Evolutionary conservation across 2,888 invertebrate genomes (phyloP).

Genomic region (Exocentrus adspersus): DNA sequence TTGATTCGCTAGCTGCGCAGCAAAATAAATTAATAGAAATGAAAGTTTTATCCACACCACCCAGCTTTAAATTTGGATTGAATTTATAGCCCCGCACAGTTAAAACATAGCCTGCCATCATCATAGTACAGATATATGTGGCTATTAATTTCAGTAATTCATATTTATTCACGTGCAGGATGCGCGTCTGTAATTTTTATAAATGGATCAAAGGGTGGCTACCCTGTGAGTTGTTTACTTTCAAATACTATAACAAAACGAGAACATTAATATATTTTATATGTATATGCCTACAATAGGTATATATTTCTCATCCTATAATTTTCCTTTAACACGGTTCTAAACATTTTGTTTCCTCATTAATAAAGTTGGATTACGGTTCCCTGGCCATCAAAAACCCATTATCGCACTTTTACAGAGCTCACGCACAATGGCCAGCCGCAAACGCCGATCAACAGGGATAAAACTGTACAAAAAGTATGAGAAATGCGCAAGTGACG

Average conservation of each 20-base stretch:
- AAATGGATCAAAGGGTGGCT: constrained; percentile 4
- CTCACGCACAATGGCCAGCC: constrained; percentile 12
- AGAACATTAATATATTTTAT: no score
- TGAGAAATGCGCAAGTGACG: constrained; percentile 41
- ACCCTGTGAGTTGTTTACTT: not conserved
- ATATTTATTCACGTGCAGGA: constrained; percentile 6
- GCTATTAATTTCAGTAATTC: constrained; percentile 17
- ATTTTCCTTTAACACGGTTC: not conserved
- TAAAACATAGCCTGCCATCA: constrained; percentile 9
- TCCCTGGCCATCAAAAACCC: constrained; percentile 41
- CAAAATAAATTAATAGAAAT: not conserved
- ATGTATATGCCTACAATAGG: no score
- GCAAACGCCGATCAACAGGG: constrained; percentile 31
- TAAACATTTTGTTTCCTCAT: constrained; percentile 42
- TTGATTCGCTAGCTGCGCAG: not conserved
- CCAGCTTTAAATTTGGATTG: constrained; percentile 1
- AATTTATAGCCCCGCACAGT: constrained; percentile 4
- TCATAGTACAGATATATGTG: constrained; percentile 17
- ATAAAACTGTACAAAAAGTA: constrained; percentile 37
- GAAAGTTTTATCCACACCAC: not conserved
- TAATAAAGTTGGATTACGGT: constrained; percentile 42
- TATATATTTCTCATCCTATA: no score
- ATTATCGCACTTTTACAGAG: constrained; percentile 31
- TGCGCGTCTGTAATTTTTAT: constrained; percentile 4
- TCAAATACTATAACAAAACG: no score